Conservation (phyloP, 2,113 vertebrate genomes). For the Chlorodrepanis virens region DNA sequence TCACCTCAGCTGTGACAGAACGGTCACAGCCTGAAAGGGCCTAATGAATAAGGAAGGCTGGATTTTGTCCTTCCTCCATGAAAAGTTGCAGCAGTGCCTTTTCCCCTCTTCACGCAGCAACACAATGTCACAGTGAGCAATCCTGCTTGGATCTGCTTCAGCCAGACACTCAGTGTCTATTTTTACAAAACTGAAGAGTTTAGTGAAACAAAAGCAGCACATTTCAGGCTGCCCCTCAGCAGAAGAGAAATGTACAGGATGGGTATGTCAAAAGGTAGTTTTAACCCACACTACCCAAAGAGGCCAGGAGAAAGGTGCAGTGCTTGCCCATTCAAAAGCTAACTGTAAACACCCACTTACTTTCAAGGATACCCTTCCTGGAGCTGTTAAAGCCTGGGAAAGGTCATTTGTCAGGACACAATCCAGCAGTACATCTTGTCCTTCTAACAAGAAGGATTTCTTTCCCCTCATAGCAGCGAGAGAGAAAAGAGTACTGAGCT, state of each 20-base stretch:
- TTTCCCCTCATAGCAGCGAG: constrained; percentile 12
- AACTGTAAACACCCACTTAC: neutral
- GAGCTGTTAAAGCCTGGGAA: neutral
- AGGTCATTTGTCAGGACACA: constrained; percentile 51
- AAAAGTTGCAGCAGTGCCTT: neutral
- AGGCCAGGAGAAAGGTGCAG: neutral
- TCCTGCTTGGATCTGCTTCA: neutral
- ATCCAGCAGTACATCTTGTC: constrained; percentile 35
- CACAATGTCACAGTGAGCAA: neutral
- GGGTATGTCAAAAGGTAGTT: neutral
- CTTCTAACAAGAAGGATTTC: constrained; percentile 57
- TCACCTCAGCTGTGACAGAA: neutral
- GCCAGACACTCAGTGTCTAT: neutral
- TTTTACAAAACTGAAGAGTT: neutral
- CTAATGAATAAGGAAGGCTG: constrained; percentile 1
- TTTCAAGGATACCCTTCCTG: neutral
- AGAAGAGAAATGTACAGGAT: fast-evolving
- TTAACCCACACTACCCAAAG: neutral
- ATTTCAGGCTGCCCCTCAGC: neutral
- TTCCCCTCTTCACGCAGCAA: neutral
- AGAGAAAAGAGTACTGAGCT: constrained; percentile 51
- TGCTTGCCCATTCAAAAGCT: neutral
- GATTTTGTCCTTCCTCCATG: neutral
- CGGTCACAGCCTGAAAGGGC: neutral
- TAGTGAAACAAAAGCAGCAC: neutral